Evolutionary conservation across 1,140 invertebrate genomes (phyloP), one percentile per base, ranked within the genome.

Genomic region (Drosophila micromelanica): DNA sequence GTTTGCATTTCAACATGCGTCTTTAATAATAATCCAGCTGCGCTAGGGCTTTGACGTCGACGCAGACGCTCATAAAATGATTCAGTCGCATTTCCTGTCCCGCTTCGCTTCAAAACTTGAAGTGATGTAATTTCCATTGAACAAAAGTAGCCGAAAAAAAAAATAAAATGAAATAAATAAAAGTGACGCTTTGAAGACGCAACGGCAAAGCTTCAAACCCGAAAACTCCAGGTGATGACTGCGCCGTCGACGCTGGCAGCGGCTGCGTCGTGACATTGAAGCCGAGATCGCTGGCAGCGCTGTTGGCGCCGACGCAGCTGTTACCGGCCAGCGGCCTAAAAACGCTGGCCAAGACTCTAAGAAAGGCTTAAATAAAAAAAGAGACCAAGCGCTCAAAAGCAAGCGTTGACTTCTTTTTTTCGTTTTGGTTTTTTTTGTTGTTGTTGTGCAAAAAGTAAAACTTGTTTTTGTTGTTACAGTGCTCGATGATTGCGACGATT

Each of bases 261-360:
- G 45, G n/a, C 59, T 63, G 72, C 35, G 61, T 35, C 67, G 73
- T 71, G 67, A 75, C 67, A 75, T 75, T 71, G 73, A 75, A 71
- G 68, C 27, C 32, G 46, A 43, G 37, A 40, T 17, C 27, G 54
- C 12, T 56, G 27, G 54, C 54, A 7, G 2, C 23, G 57, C 67
- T 46, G 70, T 38, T 56, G 65, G 57, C 74, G 78, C 3, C 59
- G 61, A 30, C 55, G 55, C 12, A 7, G 69, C 37, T 43, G 59
- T 57, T 75, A 54, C 51, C 76, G 77, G 74, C 69, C 74, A 80
- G 77, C 77, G 77, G 78, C 78, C 78, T 81, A 81, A 79, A 81
- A 81, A 81, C 78, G 65, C 59, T 69, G 48, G 40, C 61, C 60
- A 75, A 61, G 45, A 71, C 54, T 43, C 54, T 43, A 30, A 56